Conservation (phyloP, 2,113 vertebrate species). For the Hyperopisus bebe region DNA sequence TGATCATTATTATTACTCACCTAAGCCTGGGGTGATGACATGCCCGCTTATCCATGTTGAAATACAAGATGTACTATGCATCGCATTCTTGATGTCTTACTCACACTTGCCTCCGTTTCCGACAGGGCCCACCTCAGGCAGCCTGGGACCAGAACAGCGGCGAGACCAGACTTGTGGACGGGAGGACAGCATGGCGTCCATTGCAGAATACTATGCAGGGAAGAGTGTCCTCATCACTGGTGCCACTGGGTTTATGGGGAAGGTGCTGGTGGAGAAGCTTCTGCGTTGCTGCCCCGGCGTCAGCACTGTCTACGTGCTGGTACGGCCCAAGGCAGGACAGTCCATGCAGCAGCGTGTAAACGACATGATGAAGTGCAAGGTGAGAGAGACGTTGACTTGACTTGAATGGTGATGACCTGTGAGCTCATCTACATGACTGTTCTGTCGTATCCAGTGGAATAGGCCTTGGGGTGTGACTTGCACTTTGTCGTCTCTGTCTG, state of each 20-base stretch:
- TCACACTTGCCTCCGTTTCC: constrained; percentile 23
- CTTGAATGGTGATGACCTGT: background rate
- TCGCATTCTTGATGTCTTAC: background rate
- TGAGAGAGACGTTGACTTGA: constrained; percentile 34
- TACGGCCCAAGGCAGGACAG: constrained; percentile 84
- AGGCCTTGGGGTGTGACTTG: background rate
- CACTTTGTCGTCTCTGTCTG: background rate
- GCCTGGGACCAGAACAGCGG: constrained; percentile 30
- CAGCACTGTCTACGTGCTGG: constrained; percentile 77
- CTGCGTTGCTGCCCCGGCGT: constrained; percentile 80
- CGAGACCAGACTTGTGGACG: constrained; percentile 17
- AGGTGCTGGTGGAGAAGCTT: constrained; percentile 90
- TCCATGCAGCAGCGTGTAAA: constrained; percentile 77
- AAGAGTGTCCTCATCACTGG: constrained; percentile 86
- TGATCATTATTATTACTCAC: background rate
- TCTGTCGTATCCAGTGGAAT: background rate
- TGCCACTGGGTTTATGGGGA: constrained; percentile 92
- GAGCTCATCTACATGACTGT: background rate
- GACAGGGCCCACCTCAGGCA: constrained; percentile 51
- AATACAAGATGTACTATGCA: background rate
- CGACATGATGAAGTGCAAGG: constrained; percentile 85
- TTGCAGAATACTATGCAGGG: constrained; percentile 76
- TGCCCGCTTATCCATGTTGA: background rate
- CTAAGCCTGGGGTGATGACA: background rate
- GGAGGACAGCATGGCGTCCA: constrained; percentile 62